Percentiles rank a stretch among this genome's conserved stretches.
Conservation (phyloP, 1,140 invertebrate species). For the Popillia japonica region DNA sequence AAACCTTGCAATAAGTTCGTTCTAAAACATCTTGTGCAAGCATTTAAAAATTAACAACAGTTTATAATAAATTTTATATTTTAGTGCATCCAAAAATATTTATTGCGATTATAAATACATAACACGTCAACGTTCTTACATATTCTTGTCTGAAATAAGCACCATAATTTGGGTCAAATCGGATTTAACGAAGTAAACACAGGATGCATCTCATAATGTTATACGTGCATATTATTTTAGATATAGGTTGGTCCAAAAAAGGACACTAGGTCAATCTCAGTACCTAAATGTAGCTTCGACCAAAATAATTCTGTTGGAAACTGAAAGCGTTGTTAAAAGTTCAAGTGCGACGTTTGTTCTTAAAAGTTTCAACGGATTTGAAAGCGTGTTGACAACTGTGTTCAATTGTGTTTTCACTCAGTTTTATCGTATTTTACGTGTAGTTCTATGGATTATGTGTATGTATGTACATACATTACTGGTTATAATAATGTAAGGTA, state of each 20-base stretch:
- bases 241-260: constrained; percentile 22
- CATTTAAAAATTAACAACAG: too few relatives aligned
- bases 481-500: too few relatives aligned
- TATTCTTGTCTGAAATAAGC: neutral
- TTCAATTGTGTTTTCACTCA: neutral
- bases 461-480: too few relatives aligned
- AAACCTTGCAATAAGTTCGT: too few relatives aligned
- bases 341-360: neutral
- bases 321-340: constrained; percentile 13
- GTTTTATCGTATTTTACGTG: too few relatives aligned
- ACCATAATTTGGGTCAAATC: constrained; percentile 22
- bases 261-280: constrained; percentile 7
- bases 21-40: too few relatives aligned
- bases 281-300: neutral
- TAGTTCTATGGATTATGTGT: too few relatives aligned
- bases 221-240: neutral
- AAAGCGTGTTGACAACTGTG: neutral
- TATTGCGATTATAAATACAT: neutral
- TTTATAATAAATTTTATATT: too few relatives aligned
- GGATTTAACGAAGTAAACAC: constrained; percentile 16
- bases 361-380: neutral
- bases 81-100: too few relatives aligned
- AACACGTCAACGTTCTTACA: neutral
- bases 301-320: neutral
- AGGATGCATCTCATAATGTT: neutral